Conservation (phyloP, 1,140 invertebrate genomes). For the Cherax destructor region DNA sequence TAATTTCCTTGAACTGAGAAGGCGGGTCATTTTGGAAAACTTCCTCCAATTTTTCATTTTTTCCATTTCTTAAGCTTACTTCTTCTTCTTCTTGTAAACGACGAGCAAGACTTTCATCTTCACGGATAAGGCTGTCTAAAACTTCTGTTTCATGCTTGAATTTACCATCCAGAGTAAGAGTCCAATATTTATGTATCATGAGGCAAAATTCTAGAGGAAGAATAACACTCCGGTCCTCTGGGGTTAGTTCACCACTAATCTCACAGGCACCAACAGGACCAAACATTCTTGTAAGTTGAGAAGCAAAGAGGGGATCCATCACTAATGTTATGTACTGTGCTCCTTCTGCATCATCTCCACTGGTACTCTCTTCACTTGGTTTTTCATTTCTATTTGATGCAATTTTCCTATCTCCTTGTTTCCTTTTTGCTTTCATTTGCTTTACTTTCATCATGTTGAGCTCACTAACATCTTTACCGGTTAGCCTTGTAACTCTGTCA, state of each 20-base stretch:
- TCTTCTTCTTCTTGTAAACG: slow-evolving; percentile 57
- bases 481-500: slow-evolving; percentile 48
- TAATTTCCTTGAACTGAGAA: slow-evolving; percentile 45
- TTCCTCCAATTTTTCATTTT: background rate
- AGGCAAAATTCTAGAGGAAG: slow-evolving; percentile 52
- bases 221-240: slow-evolving; percentile 57
- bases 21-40: slow-evolving; percentile 38
- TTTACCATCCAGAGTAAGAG: slow-evolving; percentile 46
- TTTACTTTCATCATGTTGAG: slow-evolving; percentile 47
- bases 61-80: background rate
- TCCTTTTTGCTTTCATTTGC: slow-evolving; percentile 39
- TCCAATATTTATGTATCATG: slow-evolving; percentile 54
- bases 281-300: slow-evolving; percentile 58
- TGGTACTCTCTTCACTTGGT: background rate
- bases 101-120: slow-evolving; percentile 54
- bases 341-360: slow-evolving; percentile 37
- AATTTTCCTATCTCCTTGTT: slow-evolving; percentile 27
- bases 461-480: slow-evolving; percentile 41
- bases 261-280: slow-evolving; percentile 42
- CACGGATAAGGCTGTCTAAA: slow-evolving; percentile 48
- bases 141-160: slow-evolving; percentile 57
- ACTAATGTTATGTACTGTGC: slow-evolving; percentile 51
- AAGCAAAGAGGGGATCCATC: slow-evolving; percentile 61
- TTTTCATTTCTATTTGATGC: background rate
- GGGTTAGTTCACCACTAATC: slow-evolving; percentile 38